Conservation (phyloP, 2,113 vertebrate genomes). For the Psephotus haematonotus region DNA sequence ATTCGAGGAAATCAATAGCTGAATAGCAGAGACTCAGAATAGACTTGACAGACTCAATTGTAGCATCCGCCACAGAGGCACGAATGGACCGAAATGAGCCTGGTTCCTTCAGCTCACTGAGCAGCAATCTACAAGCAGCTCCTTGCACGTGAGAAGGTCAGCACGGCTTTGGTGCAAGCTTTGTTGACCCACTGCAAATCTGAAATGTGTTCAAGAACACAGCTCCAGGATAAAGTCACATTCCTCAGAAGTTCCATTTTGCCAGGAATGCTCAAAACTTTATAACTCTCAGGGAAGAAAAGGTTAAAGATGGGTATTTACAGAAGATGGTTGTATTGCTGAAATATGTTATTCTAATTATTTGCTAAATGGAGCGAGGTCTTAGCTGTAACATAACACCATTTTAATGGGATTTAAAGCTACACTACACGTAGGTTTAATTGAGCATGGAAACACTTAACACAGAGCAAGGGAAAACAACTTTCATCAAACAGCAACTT, state of each 20-base stretch:
- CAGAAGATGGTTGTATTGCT: neutral
- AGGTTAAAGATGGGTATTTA: neutral
- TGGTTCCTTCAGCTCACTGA: rapidly evolving
- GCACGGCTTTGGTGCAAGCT: neutral
- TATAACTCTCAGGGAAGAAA: neutral
- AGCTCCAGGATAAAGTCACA: neutral
- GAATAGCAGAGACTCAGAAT: neutral
- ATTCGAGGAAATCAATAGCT: neutral
- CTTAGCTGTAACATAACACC: neutral
- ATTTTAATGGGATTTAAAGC: constrained; percentile 2
- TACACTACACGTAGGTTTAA: neutral
- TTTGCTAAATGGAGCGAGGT: constrained; percentile 44
- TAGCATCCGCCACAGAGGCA: neutral
- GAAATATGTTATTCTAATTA: constrained; percentile 39
- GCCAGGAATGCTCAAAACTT: neutral
- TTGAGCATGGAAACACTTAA: constrained; percentile 18
- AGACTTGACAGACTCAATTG: rapidly evolving
- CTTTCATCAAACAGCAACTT: neutral
- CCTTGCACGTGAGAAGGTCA: rapidly evolving
- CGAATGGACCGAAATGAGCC: rapidly evolving
- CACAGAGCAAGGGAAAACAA: neutral
- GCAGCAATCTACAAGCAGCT: neutral
- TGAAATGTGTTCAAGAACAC: neutral
- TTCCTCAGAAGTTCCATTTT: neutral
- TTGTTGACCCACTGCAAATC: neutral